Evolutionary conservation across 2,888 invertebrate genomes (phyloP).

Genomic region (Drosophila setosimentum): DNA sequence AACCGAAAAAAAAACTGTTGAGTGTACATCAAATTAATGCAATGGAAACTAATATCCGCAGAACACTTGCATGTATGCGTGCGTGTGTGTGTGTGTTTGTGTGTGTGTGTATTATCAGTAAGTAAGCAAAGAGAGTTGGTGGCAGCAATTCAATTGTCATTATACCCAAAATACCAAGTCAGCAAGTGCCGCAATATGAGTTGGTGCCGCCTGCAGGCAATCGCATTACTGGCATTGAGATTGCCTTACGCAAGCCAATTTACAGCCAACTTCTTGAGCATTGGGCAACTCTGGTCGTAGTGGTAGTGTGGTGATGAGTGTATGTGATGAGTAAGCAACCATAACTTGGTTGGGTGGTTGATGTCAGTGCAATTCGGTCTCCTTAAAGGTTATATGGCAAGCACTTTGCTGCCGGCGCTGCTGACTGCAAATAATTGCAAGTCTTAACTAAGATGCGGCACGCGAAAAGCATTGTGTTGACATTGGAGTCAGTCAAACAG

Average conservation of each 20-base stretch:
- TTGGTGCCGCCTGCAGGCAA: constrained; percentile 24
- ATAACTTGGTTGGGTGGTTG: constrained; percentile 6
- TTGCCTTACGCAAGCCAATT: constrained; percentile 41
- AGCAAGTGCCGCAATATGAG: constrained; percentile 5
- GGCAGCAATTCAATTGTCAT: constrained; percentile 2
- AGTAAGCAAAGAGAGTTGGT: not conserved
- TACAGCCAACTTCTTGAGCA: constrained; percentile 32
- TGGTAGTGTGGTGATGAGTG: constrained; percentile 1
- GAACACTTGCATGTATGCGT: not conserved
- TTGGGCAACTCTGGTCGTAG: constrained; percentile 1
- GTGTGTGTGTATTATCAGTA: not conserved
- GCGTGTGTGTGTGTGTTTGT: not conserved
- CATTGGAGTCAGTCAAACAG: constrained; percentile 45
- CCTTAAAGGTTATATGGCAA: constrained; percentile 69
- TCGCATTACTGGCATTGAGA: not conserved
- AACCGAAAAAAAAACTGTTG: not conserved
- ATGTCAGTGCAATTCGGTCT: constrained; percentile 29
- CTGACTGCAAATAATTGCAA: constrained; percentile 76
- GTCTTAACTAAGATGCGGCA: constrained; percentile 37
- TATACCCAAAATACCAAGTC: not conserved
- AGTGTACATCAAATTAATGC: not conserved
- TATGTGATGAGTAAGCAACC: not conserved
- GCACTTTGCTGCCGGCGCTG: constrained; percentile 59
- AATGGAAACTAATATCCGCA: not conserved
- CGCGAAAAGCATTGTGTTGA: constrained; percentile 61